Base-by-base conservation (phyloP, 1,140 invertebrate genomes). In the Diorhabda sublineata region DNA sequence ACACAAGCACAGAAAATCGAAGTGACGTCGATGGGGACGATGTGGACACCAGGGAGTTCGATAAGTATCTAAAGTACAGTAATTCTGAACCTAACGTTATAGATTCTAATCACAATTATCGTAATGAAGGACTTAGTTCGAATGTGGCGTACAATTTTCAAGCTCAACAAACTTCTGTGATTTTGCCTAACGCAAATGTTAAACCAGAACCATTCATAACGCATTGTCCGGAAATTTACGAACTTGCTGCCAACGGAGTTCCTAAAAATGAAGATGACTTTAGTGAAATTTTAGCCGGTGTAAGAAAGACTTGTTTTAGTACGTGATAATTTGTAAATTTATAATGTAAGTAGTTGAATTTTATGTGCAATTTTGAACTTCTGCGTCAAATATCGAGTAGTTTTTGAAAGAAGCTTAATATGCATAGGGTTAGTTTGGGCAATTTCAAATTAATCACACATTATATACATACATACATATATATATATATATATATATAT, bases 221-320 rank as follows among this genome's bases (percentile, higher is more conserved):
- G 9, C 72, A 75, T 41, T 76, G 77, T 57, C 73, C 74, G 41
- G 78, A 79, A 64, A 75, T 77, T n/a, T 76, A 77, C 52, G 76
- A 77, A 61, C 59, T 73, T 9, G 64, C 67, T 3, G 64, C 71
- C 8, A 78, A 77, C 45, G 75, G 79, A 44, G 76, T 76, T 4
- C 74, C 79, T 5, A 81, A 85, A 41, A 89, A 91, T 72, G 91
- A 92, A 63, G 91, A 93, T 69, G 91, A 94, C 77, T 93, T 93
- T 81, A 93, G 91, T 82, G 91, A 92, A 70, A 93, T 94, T 74
- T 81, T 94, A 57, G 92, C 92, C 3, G 91, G 92, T 70, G 92
- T 93, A 56, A 85, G 92, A 68, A 93, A 94, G 79, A 93, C 92
- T 42, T 93, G 92, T 80, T 94, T 92, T 82, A 93, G 91, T 84